A percentile compares a stretch with the other conserved stretches of the same genome.
phyloP scores from a whole-genome alignment of 2,113 vertebrate species.

The Passer montanus region DNA sequence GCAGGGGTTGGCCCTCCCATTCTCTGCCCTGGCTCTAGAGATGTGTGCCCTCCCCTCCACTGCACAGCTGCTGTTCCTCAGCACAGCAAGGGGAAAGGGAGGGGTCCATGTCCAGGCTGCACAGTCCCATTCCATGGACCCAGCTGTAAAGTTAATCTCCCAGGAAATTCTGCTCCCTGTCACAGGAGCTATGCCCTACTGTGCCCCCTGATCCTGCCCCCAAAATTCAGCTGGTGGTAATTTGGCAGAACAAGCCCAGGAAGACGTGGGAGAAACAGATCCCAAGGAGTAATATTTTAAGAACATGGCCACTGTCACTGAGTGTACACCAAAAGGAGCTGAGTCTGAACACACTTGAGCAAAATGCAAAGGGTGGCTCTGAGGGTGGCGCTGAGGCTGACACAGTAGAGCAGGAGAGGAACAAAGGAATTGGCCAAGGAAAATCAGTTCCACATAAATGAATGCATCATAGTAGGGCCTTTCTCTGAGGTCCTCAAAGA shows the following conservation, averaged over 20 bases:
- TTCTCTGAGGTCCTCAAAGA: not conserved
- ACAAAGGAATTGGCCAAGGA: not conserved
- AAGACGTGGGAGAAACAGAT: not conserved
- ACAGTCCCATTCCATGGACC: not conserved
- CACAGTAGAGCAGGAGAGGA: not conserved
- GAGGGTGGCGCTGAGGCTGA: not conserved
- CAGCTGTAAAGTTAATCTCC: not conserved
- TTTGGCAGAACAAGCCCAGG: not conserved
- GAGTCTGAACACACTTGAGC: not conserved
- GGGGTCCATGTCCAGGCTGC: accelerated
- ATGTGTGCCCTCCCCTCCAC: not conserved
- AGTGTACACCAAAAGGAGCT: not conserved
- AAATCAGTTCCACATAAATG: not conserved
- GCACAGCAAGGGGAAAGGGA: not conserved
- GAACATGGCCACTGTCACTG: not conserved
- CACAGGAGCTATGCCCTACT: not conserved
- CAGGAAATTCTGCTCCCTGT: not conserved
- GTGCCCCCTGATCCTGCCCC: not conserved
- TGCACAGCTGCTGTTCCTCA: not conserved
- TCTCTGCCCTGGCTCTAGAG: not conserved
- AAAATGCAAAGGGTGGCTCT: not conserved
- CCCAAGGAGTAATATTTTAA: not conserved
- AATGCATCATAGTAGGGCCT: not conserved
- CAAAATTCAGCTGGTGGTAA: not conserved
- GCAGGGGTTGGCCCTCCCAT: accelerated